These are phyloP conservation scores for Oxystoma pomonae DNA, from an alignment of 2,888 invertebrate species.

Conservation along the genomic window DNA sequence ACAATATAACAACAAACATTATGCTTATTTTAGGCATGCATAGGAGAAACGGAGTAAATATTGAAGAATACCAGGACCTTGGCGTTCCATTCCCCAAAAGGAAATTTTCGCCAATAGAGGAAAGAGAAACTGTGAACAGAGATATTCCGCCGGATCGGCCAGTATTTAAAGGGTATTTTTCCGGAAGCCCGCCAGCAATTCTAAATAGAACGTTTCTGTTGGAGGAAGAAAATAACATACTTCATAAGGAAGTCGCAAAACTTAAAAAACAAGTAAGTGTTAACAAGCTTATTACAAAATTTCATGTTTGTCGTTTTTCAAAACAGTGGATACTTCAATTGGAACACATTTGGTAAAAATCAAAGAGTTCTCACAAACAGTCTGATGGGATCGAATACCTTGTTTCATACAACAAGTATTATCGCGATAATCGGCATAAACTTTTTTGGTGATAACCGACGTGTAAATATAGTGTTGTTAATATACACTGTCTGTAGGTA, in stretches of 20 bases:
- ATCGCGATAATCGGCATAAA: too few relatives aligned
- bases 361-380: too few relatives aligned
- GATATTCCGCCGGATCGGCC: conserved; percentile 29
- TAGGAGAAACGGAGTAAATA: conserved; percentile 34
- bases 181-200: conserved; percentile 43
- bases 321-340: too few relatives aligned
- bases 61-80: conserved; percentile 41
- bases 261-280: conserved; percentile 60
- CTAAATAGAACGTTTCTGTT: conserved; percentile 49
- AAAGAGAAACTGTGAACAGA: conserved; percentile 31
- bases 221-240: conserved; percentile 64
- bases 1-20: too few relatives aligned
- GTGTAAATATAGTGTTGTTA: too few relatives aligned
- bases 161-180: conserved; percentile 44
- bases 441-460: too few relatives aligned
- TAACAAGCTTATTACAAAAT: too few relatives aligned
- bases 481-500: too few relatives aligned
- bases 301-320: too few relatives aligned
- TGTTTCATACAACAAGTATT: too few relatives aligned
- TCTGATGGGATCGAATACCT: too few relatives aligned
- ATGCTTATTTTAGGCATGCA: conserved; percentile 27
- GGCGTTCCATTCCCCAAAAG: conserved; percentile 43
- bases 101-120: conserved; percentile 36
- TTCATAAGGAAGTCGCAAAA: conserved; percentile 65
- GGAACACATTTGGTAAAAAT: too few relatives aligned